These are phyloP conservation scores for Cranoglanis bouderius DNA, from an alignment of 2,113 vertebrate species.

Conservation along the genomic window DNA sequence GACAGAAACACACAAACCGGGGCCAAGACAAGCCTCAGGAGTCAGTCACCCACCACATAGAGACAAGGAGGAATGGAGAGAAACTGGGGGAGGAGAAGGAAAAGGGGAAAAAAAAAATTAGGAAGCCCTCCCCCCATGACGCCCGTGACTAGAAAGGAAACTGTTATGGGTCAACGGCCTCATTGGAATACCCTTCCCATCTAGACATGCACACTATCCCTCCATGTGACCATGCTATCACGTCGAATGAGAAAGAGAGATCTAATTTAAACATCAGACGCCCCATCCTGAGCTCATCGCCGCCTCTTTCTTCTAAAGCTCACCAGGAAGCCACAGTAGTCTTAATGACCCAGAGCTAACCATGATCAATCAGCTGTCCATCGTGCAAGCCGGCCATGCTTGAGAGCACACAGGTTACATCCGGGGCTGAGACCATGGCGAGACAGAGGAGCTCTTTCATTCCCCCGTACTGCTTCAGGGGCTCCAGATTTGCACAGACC, in stretches of 20 bases:
- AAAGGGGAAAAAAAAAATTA: neutral
- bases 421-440: slow-evolving; percentile 11
- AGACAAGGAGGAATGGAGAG: neutral
- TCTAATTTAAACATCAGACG: neutral
- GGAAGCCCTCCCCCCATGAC: slow-evolving; percentile 19
- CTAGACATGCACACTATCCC: slow-evolving; percentile 23
- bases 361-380: slow-evolving; percentile 36
- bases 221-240: neutral
- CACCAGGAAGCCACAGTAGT: neutral
- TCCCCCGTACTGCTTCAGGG: neutral
- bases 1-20: slow-evolving; percentile 51
- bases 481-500: neutral
- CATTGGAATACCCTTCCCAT: slow-evolving; percentile 17
- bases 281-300: neutral
- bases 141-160: slow-evolving; percentile 16
- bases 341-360: slow-evolving; percentile 27
- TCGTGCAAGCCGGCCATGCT: neutral
- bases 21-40: slow-evolving; percentile 44
- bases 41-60: neutral
- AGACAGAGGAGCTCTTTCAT: slow-evolving; percentile 44
- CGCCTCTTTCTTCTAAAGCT: neutral
- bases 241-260: neutral
- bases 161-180: slow-evolving; percentile 33
- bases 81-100: neutral
- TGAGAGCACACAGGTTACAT: slow-evolving; percentile 28